Evolutionary conservation across 2,113 vertebrate genomes (phyloP), one percentile per base, ranked within the genome.

Genomic region (Takifugu flavidus): DNA sequence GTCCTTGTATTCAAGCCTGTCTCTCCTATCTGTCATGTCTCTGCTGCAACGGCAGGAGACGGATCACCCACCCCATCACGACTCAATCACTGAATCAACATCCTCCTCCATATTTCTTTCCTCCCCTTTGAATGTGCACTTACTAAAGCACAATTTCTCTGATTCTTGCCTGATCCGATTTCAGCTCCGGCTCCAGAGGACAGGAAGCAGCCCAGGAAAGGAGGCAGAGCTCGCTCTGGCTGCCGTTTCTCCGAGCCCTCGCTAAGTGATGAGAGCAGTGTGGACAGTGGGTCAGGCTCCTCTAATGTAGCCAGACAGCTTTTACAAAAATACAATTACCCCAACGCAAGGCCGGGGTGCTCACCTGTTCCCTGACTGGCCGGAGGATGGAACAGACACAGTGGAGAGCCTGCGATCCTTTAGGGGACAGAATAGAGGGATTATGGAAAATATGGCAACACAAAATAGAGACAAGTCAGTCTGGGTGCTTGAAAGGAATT

Each of bases 281-380:
- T 49, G 28, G 79, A 82, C 75, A 70, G 57, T 1, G 13, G 65
- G 65, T 46, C 52, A 58, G 70, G 62, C 44, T 43, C 15, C 53
- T 56, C 70, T 81, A 83, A 89, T 83, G 68, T 57, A 59, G 70
- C 64, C 59, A 53, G 83, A 85, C 80, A 84, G 82, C 60, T 83
- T 67, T 51, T 74, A 77, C 70, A 63, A 85, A 87, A 87, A 79
- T 70, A 78, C 78, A 82, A 82, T 87, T 78, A 81, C 52, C 65
- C 47, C 64, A 54, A 74, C 79, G 79, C 79, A 71, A 62, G 62
- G 61, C 62, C 65, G 45, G 49, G 67, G 25, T 53, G 60, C 34
- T 54, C 61, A 43, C 56, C 43, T 69, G 53, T 57, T 56, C 57
- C 25, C 63, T 29, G 65, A 54, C 68, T 65, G 67, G 65, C 57